phyloP scores from a whole-genome alignment of 2,113 vertebrate species.

The Panurus biarmicus region DNA sequence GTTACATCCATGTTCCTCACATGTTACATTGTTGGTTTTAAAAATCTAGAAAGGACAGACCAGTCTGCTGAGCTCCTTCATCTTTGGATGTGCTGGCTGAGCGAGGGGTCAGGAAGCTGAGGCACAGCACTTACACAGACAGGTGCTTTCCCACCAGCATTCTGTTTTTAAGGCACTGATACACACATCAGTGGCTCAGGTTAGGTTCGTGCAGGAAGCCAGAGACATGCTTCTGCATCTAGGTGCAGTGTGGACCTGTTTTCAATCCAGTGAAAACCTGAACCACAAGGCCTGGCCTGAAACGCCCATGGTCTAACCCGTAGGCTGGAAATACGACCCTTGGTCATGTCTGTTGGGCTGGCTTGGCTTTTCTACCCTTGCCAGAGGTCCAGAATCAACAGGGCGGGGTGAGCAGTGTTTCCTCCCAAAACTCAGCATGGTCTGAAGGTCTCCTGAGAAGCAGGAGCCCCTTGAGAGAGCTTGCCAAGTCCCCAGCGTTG shows the following conservation, averaged over 20 bases:
- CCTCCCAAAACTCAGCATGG: background rate
- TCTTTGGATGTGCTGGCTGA: background rate
- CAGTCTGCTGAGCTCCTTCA: background rate
- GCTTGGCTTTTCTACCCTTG: background rate
- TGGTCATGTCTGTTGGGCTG: accelerated
- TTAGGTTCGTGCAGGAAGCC: background rate
- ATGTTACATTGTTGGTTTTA: accelerated
- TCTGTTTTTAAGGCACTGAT: background rate
- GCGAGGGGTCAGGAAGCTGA: background rate
- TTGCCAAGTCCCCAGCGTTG: accelerated
- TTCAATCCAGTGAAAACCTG: background rate
- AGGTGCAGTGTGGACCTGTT: accelerated
- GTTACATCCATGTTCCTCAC: background rate
- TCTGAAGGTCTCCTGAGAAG: background rate
- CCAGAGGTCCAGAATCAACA: background rate
- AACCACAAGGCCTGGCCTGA: background rate
- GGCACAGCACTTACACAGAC: background rate
- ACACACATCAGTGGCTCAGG: background rate
- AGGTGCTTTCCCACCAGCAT: background rate
- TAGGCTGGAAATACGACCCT: background rate
- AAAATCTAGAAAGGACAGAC: background rate
- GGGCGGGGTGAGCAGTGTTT: background rate
- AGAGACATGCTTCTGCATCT: accelerated
- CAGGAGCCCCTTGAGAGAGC: background rate
- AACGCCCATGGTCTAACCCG: background rate